Conservation (phyloP, 2,113 vertebrate genomes). For the Amphilophus citrinellus region DNA sequence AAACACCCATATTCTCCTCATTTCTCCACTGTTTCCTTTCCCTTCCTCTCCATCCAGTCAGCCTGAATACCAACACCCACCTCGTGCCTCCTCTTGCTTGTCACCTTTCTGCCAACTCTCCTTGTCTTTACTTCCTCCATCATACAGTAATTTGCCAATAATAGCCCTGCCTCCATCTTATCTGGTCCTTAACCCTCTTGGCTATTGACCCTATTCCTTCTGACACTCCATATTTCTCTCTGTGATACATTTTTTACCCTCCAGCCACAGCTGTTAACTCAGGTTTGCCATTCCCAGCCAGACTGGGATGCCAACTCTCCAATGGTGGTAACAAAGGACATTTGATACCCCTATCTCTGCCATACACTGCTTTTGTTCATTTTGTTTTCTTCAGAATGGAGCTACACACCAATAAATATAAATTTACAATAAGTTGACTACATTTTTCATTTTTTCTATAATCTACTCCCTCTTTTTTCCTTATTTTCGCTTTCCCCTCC, state of each 20-base stretch:
- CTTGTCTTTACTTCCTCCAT: slow-evolving; percentile 2
- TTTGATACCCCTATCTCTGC: background rate
- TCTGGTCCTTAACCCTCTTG: slow-evolving; percentile 39
- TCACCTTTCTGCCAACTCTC: slow-evolving; percentile 37
- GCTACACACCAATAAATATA: background rate
- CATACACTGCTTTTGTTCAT: background rate
- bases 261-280: slow-evolving; percentile 9
- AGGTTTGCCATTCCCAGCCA: slow-evolving; percentile 1
- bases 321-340: background rate
- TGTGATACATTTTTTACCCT: slow-evolving; percentile 15
- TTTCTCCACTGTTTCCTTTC: slow-evolving; percentile 26
- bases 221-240: slow-evolving; percentile 23
- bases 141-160: slow-evolving; percentile 44
- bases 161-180: slow-evolving; percentile 49
- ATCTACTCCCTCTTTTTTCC: background rate
- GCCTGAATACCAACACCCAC: slow-evolving; percentile 43
- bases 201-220: slow-evolving; percentile 55
- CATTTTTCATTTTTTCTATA: background rate
- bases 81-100: slow-evolving; percentile 3
- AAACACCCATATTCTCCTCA: slow-evolving; percentile 50
- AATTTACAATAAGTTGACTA: background rate
- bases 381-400: background rate
- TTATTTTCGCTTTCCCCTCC: background rate
- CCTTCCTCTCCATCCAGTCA: slow-evolving; percentile 6
- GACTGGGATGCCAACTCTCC: slow-evolving; percentile 3